A percentile compares a stretch with the other conserved stretches of the same genome.
Evolutionary conservation across 2,113 vertebrate species (phyloP).

Genomic region (Girardinichthys multiradiatus): DNA sequence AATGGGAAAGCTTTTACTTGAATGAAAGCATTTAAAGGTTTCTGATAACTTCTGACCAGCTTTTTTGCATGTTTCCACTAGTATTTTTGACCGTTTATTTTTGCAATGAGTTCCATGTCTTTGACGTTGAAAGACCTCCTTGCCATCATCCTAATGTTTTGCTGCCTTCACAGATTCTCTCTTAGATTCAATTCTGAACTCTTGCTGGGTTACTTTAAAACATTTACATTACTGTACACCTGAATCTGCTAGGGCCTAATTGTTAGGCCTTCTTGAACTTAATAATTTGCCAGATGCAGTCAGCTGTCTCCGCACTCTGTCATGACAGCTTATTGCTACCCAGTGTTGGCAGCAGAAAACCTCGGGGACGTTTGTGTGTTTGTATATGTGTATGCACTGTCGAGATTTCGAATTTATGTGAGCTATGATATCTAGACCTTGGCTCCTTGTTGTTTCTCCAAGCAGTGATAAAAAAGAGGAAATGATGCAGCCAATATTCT

Average conservation of each 20-base stretch:
- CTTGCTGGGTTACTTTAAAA: neutral
- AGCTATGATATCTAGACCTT: conserved; percentile 55
- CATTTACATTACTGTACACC: neutral
- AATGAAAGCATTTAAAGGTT: no score
- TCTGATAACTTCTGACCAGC: no score
- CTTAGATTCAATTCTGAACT: neutral
- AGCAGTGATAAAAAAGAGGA: conserved; percentile 49
- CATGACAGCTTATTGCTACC: conserved; percentile 42
- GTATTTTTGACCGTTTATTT: no score
- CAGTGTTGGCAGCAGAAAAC: conserved; percentile 50
- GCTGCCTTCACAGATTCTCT: neutral
- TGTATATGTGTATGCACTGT: conserved; percentile 5
- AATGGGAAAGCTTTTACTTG: neutral
- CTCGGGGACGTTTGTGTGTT: conserved; percentile 20
- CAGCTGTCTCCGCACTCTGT: conserved; percentile 39
- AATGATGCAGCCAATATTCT: conserved; percentile 65
- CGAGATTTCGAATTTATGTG: conserved; percentile 31
- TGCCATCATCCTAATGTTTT: neutral
- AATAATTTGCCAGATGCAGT: conserved; percentile 17
- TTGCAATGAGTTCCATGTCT: no score
- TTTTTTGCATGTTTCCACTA: no score
- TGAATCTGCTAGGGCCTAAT: neutral
- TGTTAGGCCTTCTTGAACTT: neutral
- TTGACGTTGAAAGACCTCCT: neutral
- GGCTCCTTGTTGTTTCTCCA: conserved; percentile 55